Conservation (phyloP, 1,140 invertebrate species). For the Proales similis region DNA sequence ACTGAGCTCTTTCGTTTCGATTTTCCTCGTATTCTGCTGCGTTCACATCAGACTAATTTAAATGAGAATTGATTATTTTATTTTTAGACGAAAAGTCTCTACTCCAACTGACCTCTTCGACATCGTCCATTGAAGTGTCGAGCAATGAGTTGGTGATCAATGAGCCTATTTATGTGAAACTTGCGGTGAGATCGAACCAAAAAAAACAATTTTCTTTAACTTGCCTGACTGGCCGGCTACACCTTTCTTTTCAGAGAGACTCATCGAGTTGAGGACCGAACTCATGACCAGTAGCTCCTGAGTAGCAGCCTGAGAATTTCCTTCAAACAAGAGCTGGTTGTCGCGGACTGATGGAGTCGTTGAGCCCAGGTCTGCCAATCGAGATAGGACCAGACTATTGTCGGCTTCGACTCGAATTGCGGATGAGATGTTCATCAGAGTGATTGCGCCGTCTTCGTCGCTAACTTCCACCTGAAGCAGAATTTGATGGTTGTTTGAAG, state of each 20-base stretch:
- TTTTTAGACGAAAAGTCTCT: background rate
- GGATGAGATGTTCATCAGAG: too few relatives aligned
- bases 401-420: too few relatives aligned
- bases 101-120: background rate
- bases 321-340: background rate
- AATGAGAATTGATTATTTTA: background rate
- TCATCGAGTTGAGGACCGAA: slow-evolving; percentile 2
- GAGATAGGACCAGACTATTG: too few relatives aligned
- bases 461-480: too few relatives aligned
- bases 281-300: background rate
- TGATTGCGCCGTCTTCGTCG: too few relatives aligned
- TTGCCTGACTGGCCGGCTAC: background rate
- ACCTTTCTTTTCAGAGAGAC: slow-evolving; percentile 15
- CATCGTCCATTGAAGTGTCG: background rate
- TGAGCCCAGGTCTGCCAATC: too few relatives aligned
- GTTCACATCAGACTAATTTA: background rate
- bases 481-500: too few relatives aligned
- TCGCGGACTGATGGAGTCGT: slow-evolving; percentile 9
- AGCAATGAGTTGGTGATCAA: too few relatives aligned
- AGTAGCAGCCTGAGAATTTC: background rate
- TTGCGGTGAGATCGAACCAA: background rate
- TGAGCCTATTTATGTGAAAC: background rate
- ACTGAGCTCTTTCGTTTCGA: slow-evolving; percentile 24
- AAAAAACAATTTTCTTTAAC: background rate
- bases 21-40: slow-evolving; percentile 7